These are phyloP conservation scores for Acleris holmiana DNA, from an alignment of 2,888 invertebrate genomes.

Conservation along the genomic window DNA sequence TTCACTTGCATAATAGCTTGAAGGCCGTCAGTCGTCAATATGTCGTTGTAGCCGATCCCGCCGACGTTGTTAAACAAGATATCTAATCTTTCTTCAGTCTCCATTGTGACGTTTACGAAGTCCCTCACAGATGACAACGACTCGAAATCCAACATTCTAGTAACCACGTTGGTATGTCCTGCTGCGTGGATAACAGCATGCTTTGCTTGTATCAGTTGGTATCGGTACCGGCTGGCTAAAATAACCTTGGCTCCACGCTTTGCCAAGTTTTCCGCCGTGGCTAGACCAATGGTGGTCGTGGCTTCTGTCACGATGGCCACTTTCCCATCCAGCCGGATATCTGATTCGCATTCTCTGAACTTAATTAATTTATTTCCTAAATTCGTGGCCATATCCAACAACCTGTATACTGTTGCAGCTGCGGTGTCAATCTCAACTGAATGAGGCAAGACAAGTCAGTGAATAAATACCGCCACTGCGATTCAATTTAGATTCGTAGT, in stretches of 20 bases:
- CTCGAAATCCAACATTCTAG: background rate
- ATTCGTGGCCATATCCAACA: too few species aligned
- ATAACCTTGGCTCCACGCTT: background rate
- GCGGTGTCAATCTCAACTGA: too few species aligned
- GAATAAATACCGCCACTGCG: too few species aligned
- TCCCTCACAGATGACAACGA: background rate
- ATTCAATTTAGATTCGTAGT: too few species aligned
- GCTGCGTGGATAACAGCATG: background rate
- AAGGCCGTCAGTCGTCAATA: background rate
- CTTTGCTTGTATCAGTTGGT: background rate
- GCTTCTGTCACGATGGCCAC: background rate
- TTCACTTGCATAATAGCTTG: background rate
- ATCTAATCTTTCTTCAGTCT: background rate
- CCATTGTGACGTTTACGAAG: background rate
- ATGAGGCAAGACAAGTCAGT: background rate
- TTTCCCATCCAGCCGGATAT: slow-evolving; percentile 1
- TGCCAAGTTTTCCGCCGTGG: background rate
- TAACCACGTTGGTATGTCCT: background rate
- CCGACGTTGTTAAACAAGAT: background rate
- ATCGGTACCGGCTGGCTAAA: background rate
- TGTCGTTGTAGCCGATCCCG: background rate
- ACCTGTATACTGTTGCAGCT: too few species aligned
- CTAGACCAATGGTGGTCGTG: background rate
- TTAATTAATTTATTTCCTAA: too few species aligned
- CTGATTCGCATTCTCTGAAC: too few species aligned